Base-by-base conservation (phyloP, 2,888 invertebrate species). In the Papilio demoleus region DNA sequence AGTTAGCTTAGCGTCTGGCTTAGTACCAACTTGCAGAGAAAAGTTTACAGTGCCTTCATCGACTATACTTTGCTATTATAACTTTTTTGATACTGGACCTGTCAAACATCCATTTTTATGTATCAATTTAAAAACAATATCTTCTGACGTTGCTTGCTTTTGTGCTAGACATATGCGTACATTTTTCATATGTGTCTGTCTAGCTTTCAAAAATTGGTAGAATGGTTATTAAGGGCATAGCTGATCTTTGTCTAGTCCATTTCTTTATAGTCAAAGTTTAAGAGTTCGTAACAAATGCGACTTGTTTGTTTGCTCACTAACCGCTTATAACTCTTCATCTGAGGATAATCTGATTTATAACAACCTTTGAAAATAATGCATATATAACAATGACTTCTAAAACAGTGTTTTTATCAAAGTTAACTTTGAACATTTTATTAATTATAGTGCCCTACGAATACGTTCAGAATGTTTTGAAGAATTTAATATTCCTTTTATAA, bases 221-320 rank as follows among this genome's bases (percentile, higher is more conserved):
- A n/a, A n/a, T n/a, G n/a, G n/a, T n/a, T n/a, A n/a, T n/a, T n/a
- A n/a, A 4, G 4, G 4, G 31, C 31, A 31, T 31, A 31, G 6
- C 6, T 4, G 6, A 31, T 31, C 3, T 19, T 1, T 45, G 19
- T 19, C 2, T 19, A 45, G 42, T 45, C 42, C 42, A 2, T 45
- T 45, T 45, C 9, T 45, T 0, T 45, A 19, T 45, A 45, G 8
- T 45, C 42, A 9, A 45, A 19, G 42, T 45, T 45, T 45, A 8
- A 27, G 53, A 79, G 70, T 84, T 83, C 75, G 62, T 73, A 77
- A 85, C 80, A 80, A 82, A 84, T 82, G 85, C 65, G 83, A 82
- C 83, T 84, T 85, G 84, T 84, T 85, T 82, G 81, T 85, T 84
- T 27, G 65, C 24, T 53, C 61, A 61, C 59, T 63, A 40, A 61